These are phyloP conservation scores for Scyliorhinus canicula DNA, from an alignment of 2,797 vertebrate genomes.

Conservation along the genomic window DNA sequence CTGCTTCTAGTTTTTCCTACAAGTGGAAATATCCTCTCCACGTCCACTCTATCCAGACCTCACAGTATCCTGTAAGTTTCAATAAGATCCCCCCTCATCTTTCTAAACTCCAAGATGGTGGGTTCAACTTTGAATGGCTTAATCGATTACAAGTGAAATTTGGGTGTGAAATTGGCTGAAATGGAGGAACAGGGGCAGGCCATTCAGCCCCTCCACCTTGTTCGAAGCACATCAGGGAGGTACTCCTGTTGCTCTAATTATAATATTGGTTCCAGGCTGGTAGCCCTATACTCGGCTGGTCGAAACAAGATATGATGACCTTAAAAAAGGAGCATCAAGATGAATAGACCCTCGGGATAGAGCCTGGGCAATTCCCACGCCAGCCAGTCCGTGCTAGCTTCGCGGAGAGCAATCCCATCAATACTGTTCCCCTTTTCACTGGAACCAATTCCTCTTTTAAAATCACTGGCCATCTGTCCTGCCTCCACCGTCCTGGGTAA, in stretches of 20 bases:
- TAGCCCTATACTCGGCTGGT: background rate
- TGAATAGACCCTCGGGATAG: background rate
- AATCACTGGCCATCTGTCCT: background rate
- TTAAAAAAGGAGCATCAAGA: background rate
- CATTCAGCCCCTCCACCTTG: background rate
- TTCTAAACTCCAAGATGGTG: background rate
- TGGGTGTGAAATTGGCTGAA: background rate
- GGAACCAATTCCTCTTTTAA: background rate
- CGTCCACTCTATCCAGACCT: no score
- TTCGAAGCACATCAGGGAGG: no score
- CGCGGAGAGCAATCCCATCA: background rate
- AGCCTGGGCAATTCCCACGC: no score
- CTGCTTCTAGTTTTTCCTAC: no score
- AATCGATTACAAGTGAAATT: background rate
- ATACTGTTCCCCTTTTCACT: rapidly evolving
- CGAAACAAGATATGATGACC: no score
- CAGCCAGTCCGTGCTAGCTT: no score
- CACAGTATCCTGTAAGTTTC: no score
- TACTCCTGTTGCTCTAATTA: background rate
- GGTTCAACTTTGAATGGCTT: background rate
- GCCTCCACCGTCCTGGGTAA: background rate
- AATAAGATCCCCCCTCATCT: no score
- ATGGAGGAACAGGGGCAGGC: background rate
- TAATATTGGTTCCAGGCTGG: background rate
- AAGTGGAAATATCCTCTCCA: no score